phyloP scores from a whole-genome alignment of 2,888 invertebrate genomes.

The Aphelenchoides bicaudatus region DNA sequence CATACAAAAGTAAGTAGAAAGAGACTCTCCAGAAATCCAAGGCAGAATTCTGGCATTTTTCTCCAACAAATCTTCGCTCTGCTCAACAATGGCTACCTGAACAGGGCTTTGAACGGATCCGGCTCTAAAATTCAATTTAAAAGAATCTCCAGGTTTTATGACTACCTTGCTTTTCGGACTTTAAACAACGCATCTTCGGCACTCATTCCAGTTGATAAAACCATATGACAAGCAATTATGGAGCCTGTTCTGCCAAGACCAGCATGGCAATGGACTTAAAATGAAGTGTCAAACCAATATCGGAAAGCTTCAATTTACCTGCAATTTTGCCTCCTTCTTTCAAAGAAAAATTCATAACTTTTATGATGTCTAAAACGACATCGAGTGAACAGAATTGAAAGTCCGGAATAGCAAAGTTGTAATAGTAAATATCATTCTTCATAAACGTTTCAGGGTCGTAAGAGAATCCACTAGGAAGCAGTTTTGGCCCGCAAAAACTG shows the following conservation, averaged over 20 bases:
- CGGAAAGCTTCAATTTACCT: not conserved
- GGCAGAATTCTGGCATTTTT: conserved; percentile 32
- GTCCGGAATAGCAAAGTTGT: conserved; percentile 82
- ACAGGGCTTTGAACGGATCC: conserved; percentile 77
- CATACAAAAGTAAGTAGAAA: conserved; percentile 23
- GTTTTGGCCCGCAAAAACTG: conserved; percentile 74
- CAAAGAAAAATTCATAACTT: conserved; percentile 79
- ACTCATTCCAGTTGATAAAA: conserved; percentile 60
- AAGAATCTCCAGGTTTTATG: conserved; percentile 15
- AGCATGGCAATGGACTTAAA: conserved; percentile 87
- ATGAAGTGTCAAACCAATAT: conserved; percentile 40
- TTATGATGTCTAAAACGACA: conserved; percentile 81
- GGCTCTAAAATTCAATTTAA: conserved; percentile 65
- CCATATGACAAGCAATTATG: conserved; percentile 78
- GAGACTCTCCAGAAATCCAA: conserved; percentile 14
- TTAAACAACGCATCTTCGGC: conserved; percentile 28
- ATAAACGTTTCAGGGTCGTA: conserved; percentile 80
- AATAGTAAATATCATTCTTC: conserved; percentile 79
- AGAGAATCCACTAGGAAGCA: conserved; percentile 74
- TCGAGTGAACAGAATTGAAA: conserved; percentile 76
- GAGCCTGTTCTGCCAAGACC: conserved; percentile 73
- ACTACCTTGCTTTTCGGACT: conserved; percentile 26
- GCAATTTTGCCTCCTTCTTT: conserved; percentile 69
- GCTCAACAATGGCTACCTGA: conserved; percentile 76
- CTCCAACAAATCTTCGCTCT: conserved; percentile 74